A percentile compares a stretch with the other conserved stretches of the same genome.
Evolutionary conservation across 2,888 invertebrate genomes (phyloP).

Genomic region (Drosophila peninsularis): DNA sequence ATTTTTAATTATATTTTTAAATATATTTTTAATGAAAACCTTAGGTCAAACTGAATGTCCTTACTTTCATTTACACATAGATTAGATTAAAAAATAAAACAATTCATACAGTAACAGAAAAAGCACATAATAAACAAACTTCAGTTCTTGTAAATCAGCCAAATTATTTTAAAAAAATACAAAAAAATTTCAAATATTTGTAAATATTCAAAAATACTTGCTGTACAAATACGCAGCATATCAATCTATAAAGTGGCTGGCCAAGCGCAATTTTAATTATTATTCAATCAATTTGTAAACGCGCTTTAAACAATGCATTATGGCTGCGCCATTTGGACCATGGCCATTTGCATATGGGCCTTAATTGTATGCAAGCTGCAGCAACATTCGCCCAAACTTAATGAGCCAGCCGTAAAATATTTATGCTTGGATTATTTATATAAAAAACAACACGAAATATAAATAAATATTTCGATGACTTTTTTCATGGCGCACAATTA

Average conservation of each 20-base stretch:
- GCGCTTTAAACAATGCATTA: conserved; percentile 6
- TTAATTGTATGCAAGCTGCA: conserved; percentile 7
- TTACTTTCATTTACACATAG: no score
- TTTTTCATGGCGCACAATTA: conserved; percentile 14
- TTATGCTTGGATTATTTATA: background rate
- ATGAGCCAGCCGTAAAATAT: conserved; percentile 2
- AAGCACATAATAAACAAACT: no score
- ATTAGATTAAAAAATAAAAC: background rate
- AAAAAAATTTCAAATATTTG: no score
- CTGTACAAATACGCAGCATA: background rate
- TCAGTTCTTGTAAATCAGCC: no score
- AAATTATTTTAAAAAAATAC: no score
- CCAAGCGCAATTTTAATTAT: background rate
- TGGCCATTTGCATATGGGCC: background rate
- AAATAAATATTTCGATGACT: background rate
- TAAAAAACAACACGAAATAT: background rate
- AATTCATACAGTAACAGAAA: no score
- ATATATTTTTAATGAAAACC: no score
- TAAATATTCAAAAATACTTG: background rate
- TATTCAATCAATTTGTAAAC: background rate
- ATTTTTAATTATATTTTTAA: no score
- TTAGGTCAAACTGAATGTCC: no score
- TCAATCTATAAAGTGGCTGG: background rate
- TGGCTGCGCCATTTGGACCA: background rate
- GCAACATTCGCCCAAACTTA: conserved; percentile 9